phyloP scores from a whole-genome alignment of 2,113 vertebrate genomes.

The Tetrax tetrax region DNA sequence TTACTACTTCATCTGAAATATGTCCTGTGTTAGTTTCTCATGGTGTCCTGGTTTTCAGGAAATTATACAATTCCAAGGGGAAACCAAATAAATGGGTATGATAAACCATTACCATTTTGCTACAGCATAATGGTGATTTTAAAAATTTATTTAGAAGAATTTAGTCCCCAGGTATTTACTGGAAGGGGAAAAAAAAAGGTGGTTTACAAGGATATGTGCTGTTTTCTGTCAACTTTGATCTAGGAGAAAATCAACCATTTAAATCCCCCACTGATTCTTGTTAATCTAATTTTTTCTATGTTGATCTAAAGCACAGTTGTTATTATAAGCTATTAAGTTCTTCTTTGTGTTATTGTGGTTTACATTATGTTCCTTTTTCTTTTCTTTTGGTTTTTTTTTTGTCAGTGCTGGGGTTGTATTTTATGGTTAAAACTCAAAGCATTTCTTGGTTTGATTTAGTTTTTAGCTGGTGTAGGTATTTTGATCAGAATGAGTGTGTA shows the following conservation, averaged over 20 bases:
- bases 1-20: neutral
- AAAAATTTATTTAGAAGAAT: neutral
- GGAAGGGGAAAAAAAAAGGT: neutral
- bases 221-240: neutral
- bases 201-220: neutral
- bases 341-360: neutral
- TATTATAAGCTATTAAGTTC: neutral
- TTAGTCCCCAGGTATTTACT: neutral
- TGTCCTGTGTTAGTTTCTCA: neutral
- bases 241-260: neutral
- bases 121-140: neutral
- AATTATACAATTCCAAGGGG: neutral
- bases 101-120: neutral
- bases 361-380: neutral
- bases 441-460: neutral
- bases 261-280: neutral
- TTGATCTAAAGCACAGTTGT: neutral
- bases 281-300: neutral
- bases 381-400: neutral
- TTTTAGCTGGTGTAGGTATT: neutral
- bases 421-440: fast-evolving
- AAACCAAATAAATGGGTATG: neutral
- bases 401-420: neutral
- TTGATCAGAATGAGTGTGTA: neutral
- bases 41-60: neutral